These are phyloP conservation scores for Gavialis gangeticus DNA, from an alignment of 2,113 vertebrate genomes.

Conservation along the genomic window DNA sequence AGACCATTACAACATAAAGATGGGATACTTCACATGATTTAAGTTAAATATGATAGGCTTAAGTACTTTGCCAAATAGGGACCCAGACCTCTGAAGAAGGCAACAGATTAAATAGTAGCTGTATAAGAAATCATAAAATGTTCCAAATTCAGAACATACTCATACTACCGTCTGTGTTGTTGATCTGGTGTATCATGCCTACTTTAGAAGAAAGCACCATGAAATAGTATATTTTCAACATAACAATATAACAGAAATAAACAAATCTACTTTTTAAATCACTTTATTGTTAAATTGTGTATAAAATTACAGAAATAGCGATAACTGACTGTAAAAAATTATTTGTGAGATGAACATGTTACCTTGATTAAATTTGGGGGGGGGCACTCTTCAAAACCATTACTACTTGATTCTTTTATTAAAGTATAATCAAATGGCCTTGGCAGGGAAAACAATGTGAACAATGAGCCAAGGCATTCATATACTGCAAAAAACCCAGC, in stretches of 20 bases:
- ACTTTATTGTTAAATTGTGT: background rate
- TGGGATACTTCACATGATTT: background rate
- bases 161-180: background rate
- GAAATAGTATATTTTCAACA: background rate
- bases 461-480: background rate
- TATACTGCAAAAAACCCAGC: background rate
- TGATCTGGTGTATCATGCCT: background rate
- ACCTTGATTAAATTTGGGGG: background rate
- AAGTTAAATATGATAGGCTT: background rate
- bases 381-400: background rate
- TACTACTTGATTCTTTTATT: background rate
- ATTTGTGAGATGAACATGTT: background rate
- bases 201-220: background rate
- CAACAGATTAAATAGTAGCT: background rate
- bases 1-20: background rate
- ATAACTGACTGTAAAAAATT: background rate
- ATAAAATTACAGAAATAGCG: background rate
- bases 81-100: background rate
- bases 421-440: background rate
- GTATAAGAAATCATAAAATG: background rate
- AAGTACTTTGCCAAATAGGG: background rate
- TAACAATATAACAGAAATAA: background rate
- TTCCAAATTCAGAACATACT: too few species aligned
- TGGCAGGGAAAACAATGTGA: background rate
- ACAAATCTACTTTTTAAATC: background rate